These are phyloP conservation scores for Gnathonemus echidnorhynchus DNA, from an alignment of 2,113 vertebrate genomes.

Conservation along the genomic window DNA sequence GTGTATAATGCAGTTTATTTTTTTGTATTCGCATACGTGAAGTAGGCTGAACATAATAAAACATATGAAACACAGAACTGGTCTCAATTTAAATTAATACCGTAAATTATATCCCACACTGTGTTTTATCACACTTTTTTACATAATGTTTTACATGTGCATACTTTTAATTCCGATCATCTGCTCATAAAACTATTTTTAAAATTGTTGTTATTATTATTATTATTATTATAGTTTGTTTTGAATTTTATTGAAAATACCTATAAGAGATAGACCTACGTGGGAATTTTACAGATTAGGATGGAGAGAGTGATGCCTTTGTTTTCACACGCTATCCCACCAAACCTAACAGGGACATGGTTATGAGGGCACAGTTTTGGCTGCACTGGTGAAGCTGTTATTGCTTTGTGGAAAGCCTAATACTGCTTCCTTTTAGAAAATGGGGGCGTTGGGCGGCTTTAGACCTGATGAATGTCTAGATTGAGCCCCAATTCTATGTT, in stretches of 20 bases:
- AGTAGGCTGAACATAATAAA: background rate
- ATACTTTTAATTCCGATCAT: background rate
- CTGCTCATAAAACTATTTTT: background rate
- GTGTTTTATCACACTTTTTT: background rate
- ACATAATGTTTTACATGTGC: background rate
- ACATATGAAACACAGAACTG: background rate
- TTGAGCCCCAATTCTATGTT: background rate
- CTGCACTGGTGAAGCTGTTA: background rate
- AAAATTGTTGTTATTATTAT: background rate
- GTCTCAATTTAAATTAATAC: background rate
- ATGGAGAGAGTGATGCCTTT: background rate
- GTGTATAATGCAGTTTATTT: background rate
- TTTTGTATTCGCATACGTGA: background rate
- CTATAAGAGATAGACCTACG: background rate
- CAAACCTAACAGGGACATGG: background rate
- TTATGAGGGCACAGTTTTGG: background rate
- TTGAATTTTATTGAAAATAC: background rate
- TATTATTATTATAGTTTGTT: background rate
- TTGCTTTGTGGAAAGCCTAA: background rate
- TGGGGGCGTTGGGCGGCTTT: background rate
- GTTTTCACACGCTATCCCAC: background rate
- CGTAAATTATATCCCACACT: background rate
- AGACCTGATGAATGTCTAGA: background rate
- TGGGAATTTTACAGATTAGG: background rate
- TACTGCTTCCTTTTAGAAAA: background rate